A percentile compares a stretch with the other conserved stretches of the same genome.
These are phyloP conservation scores for Andrena marginata DNA, from an alignment of 2,888 invertebrate species.

Conservation along the genomic window DNA sequence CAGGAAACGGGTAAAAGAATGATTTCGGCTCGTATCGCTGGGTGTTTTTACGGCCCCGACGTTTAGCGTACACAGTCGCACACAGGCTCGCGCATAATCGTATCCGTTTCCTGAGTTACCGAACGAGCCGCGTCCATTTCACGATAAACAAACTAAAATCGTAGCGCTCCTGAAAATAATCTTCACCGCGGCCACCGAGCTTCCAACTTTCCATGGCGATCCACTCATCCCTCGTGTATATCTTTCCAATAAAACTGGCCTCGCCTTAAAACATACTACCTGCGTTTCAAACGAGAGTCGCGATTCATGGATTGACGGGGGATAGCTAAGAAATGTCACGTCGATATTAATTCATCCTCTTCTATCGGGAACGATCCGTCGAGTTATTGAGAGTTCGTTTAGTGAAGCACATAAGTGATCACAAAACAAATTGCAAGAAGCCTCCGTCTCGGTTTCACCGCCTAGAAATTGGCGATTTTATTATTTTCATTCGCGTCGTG, in stretches of 20 bases:
- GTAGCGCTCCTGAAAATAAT: slow-evolving; percentile 52
- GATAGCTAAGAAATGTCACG: no score
- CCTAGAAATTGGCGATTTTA: background rate
- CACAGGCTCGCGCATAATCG: slow-evolving; percentile 26
- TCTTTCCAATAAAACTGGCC: slow-evolving; percentile 13
- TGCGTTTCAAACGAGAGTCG: background rate
- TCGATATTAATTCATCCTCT: no score
- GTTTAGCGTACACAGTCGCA: background rate
- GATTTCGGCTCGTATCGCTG: slow-evolving; percentile 37
- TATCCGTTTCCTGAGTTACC: slow-evolving; percentile 57
- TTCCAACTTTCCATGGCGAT: slow-evolving; percentile 8
- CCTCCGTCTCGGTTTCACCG: background rate
- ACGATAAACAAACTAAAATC: slow-evolving; percentile 65
- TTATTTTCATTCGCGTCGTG: slow-evolving; percentile 1
- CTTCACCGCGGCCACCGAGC: background rate
- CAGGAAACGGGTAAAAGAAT: slow-evolving; percentile 40
- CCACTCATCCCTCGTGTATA: slow-evolving; percentile 12
- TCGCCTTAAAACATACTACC: background rate
- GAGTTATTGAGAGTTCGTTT: no score
- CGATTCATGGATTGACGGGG: no score
- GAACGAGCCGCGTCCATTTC: slow-evolving; percentile 51
- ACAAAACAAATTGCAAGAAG: background rate
- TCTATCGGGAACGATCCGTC: no score
- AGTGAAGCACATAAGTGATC: no score
- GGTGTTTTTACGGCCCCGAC: slow-evolving; percentile 25